Base-by-base conservation (phyloP, 1,140 invertebrate species). In the Protaetia brevitarsis region DNA sequence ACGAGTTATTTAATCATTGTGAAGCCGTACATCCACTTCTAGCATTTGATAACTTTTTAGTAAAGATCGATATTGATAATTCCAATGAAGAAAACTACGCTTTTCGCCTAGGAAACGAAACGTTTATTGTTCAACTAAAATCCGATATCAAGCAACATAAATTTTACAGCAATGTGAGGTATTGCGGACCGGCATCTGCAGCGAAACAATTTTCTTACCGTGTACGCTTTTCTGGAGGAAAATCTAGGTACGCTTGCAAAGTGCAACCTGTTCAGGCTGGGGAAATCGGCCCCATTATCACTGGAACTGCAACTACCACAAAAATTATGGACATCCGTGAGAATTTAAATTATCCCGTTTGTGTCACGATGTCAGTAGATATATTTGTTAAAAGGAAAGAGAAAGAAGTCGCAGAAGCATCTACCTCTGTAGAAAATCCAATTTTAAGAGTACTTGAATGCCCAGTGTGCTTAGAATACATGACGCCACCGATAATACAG, bases 401-500 rank as follows among this genome's bases (percentile, higher is more conserved):
- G 1, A 5, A 34, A 34, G 4, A 34, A 34, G 8, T n/a, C 13
- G 31, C 2, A 5, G 31, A 34, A 34, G 31, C 31, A 5, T 11
- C 2, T 8, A 2, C 2, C 13, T 34, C 8, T 11, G 5, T 34
- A 51, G 16, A 19, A 7, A 23, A 51, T 23, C 19, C 6, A 1
- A 1, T 59, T 29, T 29, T 59, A 21, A 6, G 0, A 23, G n/a
- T 19, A 30, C 11, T 76, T 11, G 73, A 74, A 64, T 76, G 74
- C 64, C 72, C 73, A 1, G 59, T 75, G 13, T 76, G 74, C 51
- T 45, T 63, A 7, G 63, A 69, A 7, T 72, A 71, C 45, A 74
- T 76, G 67, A 51, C 66, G 3, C 71, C 72, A 10, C 69, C 71
- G 1, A 76, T 76, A 59, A 68, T 62, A 11, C 72, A 74, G 51